A percentile compares a stretch with the other conserved stretches of the same genome.
These are phyloP conservation scores for Aspiorhynchus laticeps DNA, from an alignment of 2,113 vertebrate species.

Conservation along the genomic window DNA sequence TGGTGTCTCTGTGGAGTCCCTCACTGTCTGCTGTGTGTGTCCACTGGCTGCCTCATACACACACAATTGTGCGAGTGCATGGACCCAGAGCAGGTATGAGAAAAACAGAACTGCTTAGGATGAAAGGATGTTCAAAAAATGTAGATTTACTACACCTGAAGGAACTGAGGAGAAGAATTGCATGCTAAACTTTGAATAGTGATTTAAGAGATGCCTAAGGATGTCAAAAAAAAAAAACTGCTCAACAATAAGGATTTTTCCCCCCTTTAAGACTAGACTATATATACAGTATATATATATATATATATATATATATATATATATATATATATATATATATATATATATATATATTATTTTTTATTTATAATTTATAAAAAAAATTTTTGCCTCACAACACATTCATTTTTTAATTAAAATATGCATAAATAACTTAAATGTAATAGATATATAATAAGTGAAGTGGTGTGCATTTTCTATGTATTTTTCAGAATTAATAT, in stretches of 20 bases:
- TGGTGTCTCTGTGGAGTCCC: conserved; percentile 78
- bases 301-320: too few relatives aligned
- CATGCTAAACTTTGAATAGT: not conserved
- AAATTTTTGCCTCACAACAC: too few relatives aligned
- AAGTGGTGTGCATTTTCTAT: too few relatives aligned
- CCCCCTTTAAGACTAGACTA: not conserved
- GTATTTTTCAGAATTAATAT: too few relatives aligned
- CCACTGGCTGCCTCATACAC: conserved; percentile 69
- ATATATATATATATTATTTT: too few relatives aligned
- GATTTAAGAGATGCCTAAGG: not conserved
- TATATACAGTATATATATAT: not conserved
- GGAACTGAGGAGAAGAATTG: not conserved
- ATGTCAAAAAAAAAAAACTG: not conserved
- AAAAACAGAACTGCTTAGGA: conserved; percentile 40
- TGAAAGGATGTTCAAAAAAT: not conserved
- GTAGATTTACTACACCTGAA: not conserved
- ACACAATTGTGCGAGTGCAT: conserved; percentile 62
- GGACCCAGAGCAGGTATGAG: conserved; percentile 68
- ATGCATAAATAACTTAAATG: too few relatives aligned
- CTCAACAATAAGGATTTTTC: not conserved
- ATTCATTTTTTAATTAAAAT: not conserved
- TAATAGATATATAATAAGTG: too few relatives aligned
- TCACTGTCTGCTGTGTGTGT: conserved; percentile 55
- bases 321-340: too few relatives aligned
- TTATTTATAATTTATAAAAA: too few relatives aligned